These are phyloP conservation scores for Hyaena hyaena DNA, from an alignment of 2,113 vertebrate species.

Conservation along the genomic window DNA sequence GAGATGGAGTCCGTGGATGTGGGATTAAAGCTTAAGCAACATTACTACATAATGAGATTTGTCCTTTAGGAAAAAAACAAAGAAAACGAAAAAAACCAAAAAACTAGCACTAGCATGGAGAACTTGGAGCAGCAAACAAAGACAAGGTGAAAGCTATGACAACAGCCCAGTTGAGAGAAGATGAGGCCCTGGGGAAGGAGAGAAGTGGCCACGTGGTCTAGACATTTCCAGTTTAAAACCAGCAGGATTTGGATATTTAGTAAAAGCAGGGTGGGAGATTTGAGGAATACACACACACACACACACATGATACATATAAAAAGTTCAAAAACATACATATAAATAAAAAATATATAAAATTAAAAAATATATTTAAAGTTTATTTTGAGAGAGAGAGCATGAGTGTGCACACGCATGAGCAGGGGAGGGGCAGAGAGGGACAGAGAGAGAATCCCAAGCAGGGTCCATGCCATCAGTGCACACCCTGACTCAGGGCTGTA, in stretches of 20 bases:
- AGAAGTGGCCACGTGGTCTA: background rate
- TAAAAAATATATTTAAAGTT: no score
- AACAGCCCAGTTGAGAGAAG: background rate
- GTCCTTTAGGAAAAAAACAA: background rate
- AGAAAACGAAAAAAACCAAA: background rate
- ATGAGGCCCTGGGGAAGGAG: background rate
- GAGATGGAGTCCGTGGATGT: background rate
- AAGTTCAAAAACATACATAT: no score
- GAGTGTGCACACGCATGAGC: no score
- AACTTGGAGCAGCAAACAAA: conserved; percentile 5
- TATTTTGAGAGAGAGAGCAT: no score
- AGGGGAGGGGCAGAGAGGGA: no score
- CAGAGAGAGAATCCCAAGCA: no score
- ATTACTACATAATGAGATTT: background rate
- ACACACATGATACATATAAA: no score
- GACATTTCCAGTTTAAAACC: background rate
- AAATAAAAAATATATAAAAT: no score
- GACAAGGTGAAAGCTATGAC: background rate
- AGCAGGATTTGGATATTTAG: background rate
- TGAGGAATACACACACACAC: no score
- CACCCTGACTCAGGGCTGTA: no score
- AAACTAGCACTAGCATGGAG: background rate
- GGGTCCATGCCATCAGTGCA: no score
- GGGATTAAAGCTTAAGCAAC: background rate
- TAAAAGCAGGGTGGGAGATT: background rate